These are phyloP conservation scores for Anniella stebbinsi DNA, from an alignment of 2,797 vertebrate genomes.

Conservation along the genomic window DNA sequence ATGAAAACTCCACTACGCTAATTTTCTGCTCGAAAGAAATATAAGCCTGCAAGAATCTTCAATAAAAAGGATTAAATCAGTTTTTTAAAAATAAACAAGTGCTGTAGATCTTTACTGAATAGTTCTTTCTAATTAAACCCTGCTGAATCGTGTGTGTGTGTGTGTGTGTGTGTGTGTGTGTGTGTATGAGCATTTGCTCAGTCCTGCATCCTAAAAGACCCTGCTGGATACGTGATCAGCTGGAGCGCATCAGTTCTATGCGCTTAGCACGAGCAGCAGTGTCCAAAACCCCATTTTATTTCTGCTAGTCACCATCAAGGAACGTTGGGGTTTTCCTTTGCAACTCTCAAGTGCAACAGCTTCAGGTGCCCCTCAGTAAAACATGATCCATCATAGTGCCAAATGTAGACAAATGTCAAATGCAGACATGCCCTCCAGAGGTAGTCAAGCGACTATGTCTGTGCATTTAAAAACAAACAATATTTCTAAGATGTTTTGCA, in stretches of 20 bases:
- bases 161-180: neutral
- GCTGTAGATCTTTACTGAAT: slow-evolving; percentile 15
- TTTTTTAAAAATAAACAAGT: slow-evolving; percentile 23
- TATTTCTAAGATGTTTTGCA: neutral
- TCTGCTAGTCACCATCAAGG: neutral
- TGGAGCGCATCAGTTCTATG: rapidly evolving
- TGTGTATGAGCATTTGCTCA: neutral
- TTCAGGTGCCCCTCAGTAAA: slow-evolving; percentile 4
- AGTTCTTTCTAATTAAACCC: slow-evolving; percentile 28
- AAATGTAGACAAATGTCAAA: slow-evolving; percentile 2
- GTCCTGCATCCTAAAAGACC: neutral
- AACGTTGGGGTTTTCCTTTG: neutral
- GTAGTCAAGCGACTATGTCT: neutral
- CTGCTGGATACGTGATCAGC: neutral
- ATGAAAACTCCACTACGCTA: slow-evolving; percentile 24
- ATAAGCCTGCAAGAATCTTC: slow-evolving; percentile 26
- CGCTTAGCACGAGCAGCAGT: neutral
- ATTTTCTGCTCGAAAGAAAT: slow-evolving; percentile 25
- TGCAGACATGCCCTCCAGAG: neutral
- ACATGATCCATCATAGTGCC: neutral
- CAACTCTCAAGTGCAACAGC: neutral
- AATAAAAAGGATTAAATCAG: slow-evolving; percentile 33
- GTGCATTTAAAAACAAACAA: neutral
- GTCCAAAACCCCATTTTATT: neutral
- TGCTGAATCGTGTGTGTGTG: neutral